phyloP scores from a whole-genome alignment of 2,797 vertebrate genomes.

The Menidia menidia region DNA sequence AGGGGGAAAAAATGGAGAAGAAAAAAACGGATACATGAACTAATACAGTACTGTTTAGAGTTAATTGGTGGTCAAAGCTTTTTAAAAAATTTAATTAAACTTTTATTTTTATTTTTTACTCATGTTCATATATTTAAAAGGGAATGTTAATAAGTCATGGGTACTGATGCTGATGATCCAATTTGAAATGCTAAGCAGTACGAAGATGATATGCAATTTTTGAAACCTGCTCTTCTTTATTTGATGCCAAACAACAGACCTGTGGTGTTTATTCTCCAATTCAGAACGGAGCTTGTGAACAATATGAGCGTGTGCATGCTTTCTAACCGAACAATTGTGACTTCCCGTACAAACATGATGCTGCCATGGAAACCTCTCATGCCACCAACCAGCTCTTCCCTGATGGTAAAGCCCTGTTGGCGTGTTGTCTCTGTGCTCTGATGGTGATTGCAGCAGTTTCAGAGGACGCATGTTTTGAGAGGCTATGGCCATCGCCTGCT shows the following conservation, averaged over 20 bases:
- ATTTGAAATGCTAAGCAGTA: not conserved
- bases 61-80: too few species aligned
- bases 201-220: not conserved
- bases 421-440: constrained; percentile 25
- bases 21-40: too few species aligned
- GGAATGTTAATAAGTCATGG: too few species aligned
- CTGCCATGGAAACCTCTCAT: constrained; percentile 31
- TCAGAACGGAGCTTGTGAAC: not conserved
- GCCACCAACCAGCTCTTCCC: constrained; percentile 27
- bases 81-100: too few species aligned
- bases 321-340: not conserved
- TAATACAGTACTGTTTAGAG: too few species aligned
- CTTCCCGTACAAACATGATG: not conserved
- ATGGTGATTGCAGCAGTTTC: constrained; percentile 44
- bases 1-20: too few species aligned
- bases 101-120: too few species aligned
- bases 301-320: not conserved
- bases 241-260: not conserved
- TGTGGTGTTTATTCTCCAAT: not conserved
- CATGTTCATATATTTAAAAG: too few species aligned
- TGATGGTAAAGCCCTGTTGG: constrained; percentile 25
- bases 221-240: not conserved
- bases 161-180: too few species aligned
- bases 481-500: too few species aligned
- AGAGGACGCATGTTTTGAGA: not conserved